These are phyloP conservation scores for Girardia tigrina DNA, from an alignment of 2,888 invertebrate species.

Conservation along the genomic window DNA sequence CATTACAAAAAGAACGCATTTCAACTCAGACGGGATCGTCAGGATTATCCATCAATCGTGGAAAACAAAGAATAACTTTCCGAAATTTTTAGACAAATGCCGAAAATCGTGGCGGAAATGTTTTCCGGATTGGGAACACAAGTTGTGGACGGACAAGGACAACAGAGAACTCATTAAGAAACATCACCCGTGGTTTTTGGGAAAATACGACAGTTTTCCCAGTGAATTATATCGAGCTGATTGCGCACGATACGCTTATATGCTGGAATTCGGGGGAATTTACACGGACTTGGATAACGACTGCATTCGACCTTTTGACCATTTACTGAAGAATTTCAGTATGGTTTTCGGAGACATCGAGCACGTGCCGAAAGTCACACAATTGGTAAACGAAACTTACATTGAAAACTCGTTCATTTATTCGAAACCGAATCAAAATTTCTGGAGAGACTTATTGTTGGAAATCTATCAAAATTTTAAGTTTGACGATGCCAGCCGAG, in stretches of 20 bases:
- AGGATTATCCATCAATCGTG: constrained; percentile 4
- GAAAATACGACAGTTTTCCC: constrained; percentile 18
- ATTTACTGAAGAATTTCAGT: not conserved
- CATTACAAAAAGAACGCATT: no score
- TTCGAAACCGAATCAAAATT: not conserved
- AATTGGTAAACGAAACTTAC: not conserved
- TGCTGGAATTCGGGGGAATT: not conserved
- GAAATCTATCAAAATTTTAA: not conserved
- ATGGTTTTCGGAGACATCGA: not conserved
- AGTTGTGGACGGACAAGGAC: not conserved
- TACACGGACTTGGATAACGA: constrained; percentile 24
- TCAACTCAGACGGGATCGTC: no score
- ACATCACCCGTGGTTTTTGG: constrained; percentile 2
- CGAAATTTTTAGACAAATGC: not conserved
- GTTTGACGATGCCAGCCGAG: not conserved
- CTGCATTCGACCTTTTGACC: constrained; percentile 8
- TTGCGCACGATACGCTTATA: not conserved
- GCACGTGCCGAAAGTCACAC: not conserved
- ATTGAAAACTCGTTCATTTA: constrained; percentile 5
- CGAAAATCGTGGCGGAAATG: constrained; percentile 24
- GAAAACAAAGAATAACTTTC: not conserved
- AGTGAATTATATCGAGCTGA: not conserved
- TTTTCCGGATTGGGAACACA: constrained; percentile 2
- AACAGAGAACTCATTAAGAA: not conserved
- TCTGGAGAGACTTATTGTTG: not conserved